phyloP scores from a whole-genome alignment of 2,113 vertebrate genomes.

The Hoplias malabaricus region DNA sequence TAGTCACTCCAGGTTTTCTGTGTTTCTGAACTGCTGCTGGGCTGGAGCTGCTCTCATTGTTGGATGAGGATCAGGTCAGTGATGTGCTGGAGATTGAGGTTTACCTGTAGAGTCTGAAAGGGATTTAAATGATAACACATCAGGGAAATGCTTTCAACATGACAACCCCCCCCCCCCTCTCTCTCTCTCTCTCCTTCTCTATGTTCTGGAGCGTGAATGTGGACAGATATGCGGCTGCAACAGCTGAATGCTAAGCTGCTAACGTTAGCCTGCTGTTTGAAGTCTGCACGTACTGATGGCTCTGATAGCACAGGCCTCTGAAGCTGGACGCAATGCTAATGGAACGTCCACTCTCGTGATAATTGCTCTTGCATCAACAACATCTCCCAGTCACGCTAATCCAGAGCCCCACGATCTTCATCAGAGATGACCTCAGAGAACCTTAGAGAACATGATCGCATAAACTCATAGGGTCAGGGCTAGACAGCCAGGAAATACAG shows the following conservation, averaged over 20 bases:
- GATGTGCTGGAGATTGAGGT: conserved; percentile 38
- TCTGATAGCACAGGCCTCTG: conserved; percentile 34
- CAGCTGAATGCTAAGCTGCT: conserved; percentile 34
- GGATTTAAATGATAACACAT: conserved; percentile 48
- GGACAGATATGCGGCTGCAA: conserved; percentile 20
- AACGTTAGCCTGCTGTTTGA: conserved; percentile 40
- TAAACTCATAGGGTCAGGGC: background rate
- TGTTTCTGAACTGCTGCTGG: conserved; percentile 9
- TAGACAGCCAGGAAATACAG: background rate
- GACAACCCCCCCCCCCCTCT: conserved; percentile 21
- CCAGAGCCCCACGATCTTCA: conserved; percentile 5
- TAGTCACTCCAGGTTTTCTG: conserved; percentile 31
- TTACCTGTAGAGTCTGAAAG: conserved; percentile 40
- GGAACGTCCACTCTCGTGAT: conserved; percentile 25
- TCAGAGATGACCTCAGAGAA: background rate
- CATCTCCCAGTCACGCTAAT: conserved; percentile 49
- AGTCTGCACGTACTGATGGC: conserved; percentile 44
- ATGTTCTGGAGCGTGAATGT: conserved; percentile 29
- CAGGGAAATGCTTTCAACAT: conserved; percentile 52
- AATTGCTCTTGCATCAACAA: conserved; percentile 40
- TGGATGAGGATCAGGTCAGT: conserved; percentile 9
- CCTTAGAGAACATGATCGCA: background rate
- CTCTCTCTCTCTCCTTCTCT: background rate
- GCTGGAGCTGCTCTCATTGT: conserved; percentile 12
- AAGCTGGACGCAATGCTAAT: conserved; percentile 13